Percentiles rank a stretch among this genome's conserved stretches.
These are phyloP conservation scores for Ptiloglossa arizonensis DNA, from an alignment of 1,140 invertebrate species.

Conservation along the genomic window DNA sequence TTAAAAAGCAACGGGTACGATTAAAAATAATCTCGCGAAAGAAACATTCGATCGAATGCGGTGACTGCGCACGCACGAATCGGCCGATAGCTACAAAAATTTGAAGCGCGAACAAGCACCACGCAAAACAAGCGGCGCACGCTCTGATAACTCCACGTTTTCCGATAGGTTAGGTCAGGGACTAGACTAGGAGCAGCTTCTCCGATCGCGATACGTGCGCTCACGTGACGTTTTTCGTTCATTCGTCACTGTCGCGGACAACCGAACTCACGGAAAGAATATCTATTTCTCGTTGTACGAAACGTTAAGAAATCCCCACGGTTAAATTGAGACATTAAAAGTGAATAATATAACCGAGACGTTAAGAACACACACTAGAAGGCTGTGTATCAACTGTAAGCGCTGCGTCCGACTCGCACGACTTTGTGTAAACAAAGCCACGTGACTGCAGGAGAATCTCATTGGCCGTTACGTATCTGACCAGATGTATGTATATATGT, in stretches of 20 bases:
- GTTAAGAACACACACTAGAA: too few relatives aligned
- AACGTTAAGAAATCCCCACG: too few relatives aligned
- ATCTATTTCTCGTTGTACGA: too few relatives aligned
- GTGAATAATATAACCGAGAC: too few relatives aligned
- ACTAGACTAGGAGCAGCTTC: background rate
- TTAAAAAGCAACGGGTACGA: background rate
- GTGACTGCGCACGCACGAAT: background rate
- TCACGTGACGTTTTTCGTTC: background rate
- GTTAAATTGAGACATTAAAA: too few relatives aligned
- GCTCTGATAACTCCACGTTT: constrained; percentile 55
- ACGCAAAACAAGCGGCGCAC: constrained; percentile 44
- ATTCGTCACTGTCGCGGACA: background rate
- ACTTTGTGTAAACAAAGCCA: too few relatives aligned
- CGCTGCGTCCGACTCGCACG: too few relatives aligned
- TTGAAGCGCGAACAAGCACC: constrained; percentile 44
- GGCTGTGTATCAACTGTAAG: too few relatives aligned
- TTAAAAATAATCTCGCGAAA: background rate
- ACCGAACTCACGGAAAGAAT: too few relatives aligned
- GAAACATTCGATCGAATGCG: background rate
- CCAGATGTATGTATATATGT: too few relatives aligned
- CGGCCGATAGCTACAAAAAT: constrained; percentile 39
- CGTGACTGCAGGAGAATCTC: too few relatives aligned
- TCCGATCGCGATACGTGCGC: background rate
- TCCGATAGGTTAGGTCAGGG: constrained; percentile 51
- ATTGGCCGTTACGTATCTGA: too few relatives aligned